Conservation (phyloP, 2,888 invertebrate species). For the Cerastoderma edule region DNA sequence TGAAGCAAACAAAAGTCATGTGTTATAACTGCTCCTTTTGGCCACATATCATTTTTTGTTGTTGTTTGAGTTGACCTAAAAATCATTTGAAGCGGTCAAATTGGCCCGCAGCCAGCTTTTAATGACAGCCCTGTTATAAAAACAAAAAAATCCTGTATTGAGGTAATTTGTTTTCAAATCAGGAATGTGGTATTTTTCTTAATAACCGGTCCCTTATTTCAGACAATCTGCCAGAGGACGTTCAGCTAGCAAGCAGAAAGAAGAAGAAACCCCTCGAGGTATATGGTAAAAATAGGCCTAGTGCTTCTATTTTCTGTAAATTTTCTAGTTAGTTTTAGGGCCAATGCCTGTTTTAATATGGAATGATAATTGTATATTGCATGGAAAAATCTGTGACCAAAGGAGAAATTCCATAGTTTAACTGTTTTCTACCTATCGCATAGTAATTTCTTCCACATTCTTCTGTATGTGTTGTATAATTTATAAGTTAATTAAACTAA, state of each 20-base stretch:
- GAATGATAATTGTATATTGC: neutral
- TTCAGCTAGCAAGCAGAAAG: constrained; percentile 28
- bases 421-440: no score
- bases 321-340: neutral
- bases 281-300: neutral
- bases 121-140: neutral
- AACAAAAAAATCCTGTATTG: neutral
- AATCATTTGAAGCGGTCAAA: neutral
- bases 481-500: no score
- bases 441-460: no score
- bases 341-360: neutral
- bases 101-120: neutral
- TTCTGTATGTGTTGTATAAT: no score
- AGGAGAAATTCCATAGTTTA: neutral
- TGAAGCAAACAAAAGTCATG: no score
- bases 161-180: neutral
- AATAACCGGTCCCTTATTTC: neutral
- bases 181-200: neutral
- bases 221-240: constrained; percentile 32
- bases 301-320: neutral
- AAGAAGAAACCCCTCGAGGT: constrained; percentile 31
- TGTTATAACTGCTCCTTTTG: no score
- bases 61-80: no score
- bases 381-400: neutral
- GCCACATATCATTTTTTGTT: no score